Percentiles rank a stretch among this genome's conserved stretches.
Conservation (phyloP, 1,140 invertebrate genomes). For the Apis dorsata region DNA sequence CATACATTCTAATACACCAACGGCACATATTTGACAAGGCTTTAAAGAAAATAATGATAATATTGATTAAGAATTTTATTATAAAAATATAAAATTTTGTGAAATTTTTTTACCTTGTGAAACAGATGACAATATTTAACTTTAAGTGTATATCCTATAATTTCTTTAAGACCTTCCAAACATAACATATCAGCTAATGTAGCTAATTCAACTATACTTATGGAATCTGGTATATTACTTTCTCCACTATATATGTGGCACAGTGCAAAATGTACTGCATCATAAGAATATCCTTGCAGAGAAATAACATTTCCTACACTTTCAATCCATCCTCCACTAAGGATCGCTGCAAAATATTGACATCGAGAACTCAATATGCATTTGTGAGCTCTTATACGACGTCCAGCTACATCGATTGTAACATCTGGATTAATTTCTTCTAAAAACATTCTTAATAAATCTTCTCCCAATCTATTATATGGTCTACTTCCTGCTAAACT, state of each 20-base stretch:
- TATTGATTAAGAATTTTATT: constrained; percentile 6
- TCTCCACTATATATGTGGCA: constrained; percentile 96
- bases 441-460: constrained; percentile 92
- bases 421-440: constrained; percentile 94
- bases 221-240: constrained; percentile 89
- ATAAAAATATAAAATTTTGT: background rate
- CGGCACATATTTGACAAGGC: constrained; percentile 88
- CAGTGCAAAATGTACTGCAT: constrained; percentile 92
- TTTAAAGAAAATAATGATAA: constrained; percentile 74
- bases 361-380: constrained; percentile 93
- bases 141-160: constrained; percentile 91
- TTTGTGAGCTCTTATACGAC: constrained; percentile 91
- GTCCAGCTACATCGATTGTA: constrained; percentile 88
- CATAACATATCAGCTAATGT: constrained; percentile 93
- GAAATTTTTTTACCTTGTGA: constrained; percentile 84
- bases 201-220: constrained; percentile 92
- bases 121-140: constrained; percentile 95
- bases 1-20: constrained; percentile 90
- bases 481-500: constrained; percentile 77
- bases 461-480: constrained; percentile 88
- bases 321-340: constrained; percentile 91
- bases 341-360: constrained; percentile 94
- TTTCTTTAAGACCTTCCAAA: constrained; percentile 93
- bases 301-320: constrained; percentile 90
- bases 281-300: constrained; percentile 91